A percentile compares a stretch with the other conserved stretches of the same genome.
Evolutionary conservation across 1,140 invertebrate species (phyloP).

Genomic region (Bombyx mori): DNA sequence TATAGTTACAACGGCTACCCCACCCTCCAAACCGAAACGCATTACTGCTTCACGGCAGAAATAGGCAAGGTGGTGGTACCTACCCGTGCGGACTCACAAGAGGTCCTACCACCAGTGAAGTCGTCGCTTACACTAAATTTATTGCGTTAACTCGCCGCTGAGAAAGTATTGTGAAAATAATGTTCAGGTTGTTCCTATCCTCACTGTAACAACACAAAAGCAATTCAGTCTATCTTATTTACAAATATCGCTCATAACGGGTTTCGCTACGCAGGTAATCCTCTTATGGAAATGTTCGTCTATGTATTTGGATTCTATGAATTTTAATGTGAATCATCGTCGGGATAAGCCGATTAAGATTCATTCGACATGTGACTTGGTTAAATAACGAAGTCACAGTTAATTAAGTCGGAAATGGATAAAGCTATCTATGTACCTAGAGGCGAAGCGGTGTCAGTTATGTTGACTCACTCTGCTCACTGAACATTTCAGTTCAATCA

Average conservation of each 20-base stretch:
- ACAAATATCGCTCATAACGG: too few relatives aligned
- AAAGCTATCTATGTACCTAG: slow-evolving; percentile 10
- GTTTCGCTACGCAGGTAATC: background rate
- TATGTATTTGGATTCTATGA: background rate
- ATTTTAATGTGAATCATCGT: slow-evolving; percentile 6
- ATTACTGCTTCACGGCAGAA: too few relatives aligned
- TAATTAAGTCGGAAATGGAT: slow-evolving; percentile 11
- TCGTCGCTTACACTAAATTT: background rate
- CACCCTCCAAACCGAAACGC: too few relatives aligned
- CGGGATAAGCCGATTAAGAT: slow-evolving; percentile 1
- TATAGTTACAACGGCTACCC: too few relatives aligned
- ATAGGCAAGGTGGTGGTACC: too few relatives aligned
- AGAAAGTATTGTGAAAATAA: too few relatives aligned
- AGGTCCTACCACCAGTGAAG: background rate
- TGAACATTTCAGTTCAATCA: slow-evolving; percentile 25
- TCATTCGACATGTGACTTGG: slow-evolving; percentile 2
- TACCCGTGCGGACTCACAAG: too few relatives aligned
- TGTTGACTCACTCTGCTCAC: slow-evolving; percentile 16
- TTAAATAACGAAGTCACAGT: slow-evolving; percentile 9
- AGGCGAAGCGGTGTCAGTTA: slow-evolving; percentile 12
- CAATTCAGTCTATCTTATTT: too few relatives aligned
- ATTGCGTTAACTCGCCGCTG: too few relatives aligned
- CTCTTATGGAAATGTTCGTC: background rate
- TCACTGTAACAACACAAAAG: too few relatives aligned
- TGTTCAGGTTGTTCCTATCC: too few relatives aligned